These are phyloP conservation scores for Planiliza haematocheilus DNA, from an alignment of 2,113 vertebrate species.

Conservation along the genomic window DNA sequence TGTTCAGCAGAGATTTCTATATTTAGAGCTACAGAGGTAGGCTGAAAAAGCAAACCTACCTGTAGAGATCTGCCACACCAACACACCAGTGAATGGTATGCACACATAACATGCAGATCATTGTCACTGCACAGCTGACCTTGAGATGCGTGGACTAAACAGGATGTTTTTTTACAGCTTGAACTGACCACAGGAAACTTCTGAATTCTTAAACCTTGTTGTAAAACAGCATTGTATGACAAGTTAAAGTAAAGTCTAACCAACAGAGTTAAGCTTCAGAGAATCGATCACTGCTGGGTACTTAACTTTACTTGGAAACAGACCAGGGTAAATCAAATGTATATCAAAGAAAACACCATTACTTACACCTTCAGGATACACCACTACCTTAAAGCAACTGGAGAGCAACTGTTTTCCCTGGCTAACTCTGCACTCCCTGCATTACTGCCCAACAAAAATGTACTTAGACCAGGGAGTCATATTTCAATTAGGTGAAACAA, in stretches of 20 bases:
- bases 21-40: constrained; percentile 52
- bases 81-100: background rate
- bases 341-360: too few relatives aligned
- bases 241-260: constrained; percentile 27
- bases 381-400: too few relatives aligned
- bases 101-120: constrained; percentile 37
- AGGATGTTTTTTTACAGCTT: constrained; percentile 68
- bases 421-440: constrained; percentile 25
- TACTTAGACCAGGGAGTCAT: constrained; percentile 68
- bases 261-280: background rate
- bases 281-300: background rate
- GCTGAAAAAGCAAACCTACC: constrained; percentile 59
- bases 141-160: constrained; percentile 67
- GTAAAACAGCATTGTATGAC: constrained; percentile 34
- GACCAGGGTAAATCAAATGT: too few relatives aligned
- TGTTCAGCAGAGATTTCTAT: constrained; percentile 66
- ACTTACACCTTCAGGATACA: background rate
- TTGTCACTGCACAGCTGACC: constrained; percentile 62
- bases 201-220: constrained; percentile 48
- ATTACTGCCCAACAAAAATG: constrained; percentile 32
- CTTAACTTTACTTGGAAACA: background rate
- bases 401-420: constrained; percentile 14
- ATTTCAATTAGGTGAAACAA: constrained; percentile 81
- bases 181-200: constrained; percentile 32
- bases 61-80: constrained; percentile 50